Base-by-base conservation (phyloP, 1,140 invertebrate genomes). In the Leptonema lineaticorne region DNA sequence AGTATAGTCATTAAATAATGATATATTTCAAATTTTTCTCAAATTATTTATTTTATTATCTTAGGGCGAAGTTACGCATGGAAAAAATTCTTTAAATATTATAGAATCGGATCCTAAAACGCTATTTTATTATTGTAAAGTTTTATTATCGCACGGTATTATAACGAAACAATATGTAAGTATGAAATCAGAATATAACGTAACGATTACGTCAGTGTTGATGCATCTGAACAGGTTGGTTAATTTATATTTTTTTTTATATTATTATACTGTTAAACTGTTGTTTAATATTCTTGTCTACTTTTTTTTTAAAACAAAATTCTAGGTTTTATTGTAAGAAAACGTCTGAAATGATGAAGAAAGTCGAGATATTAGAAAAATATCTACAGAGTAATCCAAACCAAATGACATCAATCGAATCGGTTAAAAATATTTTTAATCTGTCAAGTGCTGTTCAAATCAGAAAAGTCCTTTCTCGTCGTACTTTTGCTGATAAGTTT, bases 21-120 rank as follows among this genome's bases (percentile, higher is more conserved):
- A n/a, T 14, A 33, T 60, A 20, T 59, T 2, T 20, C n/a, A 5
- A 22, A 22, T 56, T 56, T 56, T 6, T 26, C 8, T 7, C n/a
- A 60, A 41, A 20, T 33, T 26, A 67, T 26, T 16, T 28, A 67
- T 67, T 7, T 20, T 45, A 18, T 33, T 48, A 24, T 59, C 65
- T 64, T 79, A 85, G 67, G 90, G 91, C 0, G 89, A 90, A 78
- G 77, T 88, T n/a, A 89, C 89, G 16, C 82, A 85, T 56, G 89
- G 89, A 45, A 85, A 85, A 74, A 70, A 81, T 22, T 86, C 87
- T 58, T 75, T 88, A 9, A 74, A 76, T 63, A 63, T 76, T 3
- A 66, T 87, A 20, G 80, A 78, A n/a, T 80, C 85, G 65, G 83
- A 86, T 76, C 78, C 86, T 6, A 91, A 90, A 76, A 80, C 82